phyloP scores from a whole-genome alignment of 2,113 vertebrate species.

The Tinamus guttatus region DNA sequence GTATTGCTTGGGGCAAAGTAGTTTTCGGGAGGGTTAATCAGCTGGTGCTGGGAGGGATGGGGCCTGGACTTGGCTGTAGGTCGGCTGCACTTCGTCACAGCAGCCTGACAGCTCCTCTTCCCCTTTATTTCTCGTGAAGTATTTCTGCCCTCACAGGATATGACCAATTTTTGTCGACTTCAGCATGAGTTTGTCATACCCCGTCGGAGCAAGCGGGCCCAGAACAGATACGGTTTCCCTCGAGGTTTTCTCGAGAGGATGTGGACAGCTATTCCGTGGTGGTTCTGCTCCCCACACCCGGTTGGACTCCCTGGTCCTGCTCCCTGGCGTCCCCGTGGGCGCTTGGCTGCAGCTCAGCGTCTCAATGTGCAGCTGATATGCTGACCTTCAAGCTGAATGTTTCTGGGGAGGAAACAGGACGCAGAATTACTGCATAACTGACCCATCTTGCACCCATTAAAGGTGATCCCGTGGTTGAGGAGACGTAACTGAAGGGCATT shows the following conservation, averaged over 20 bases:
- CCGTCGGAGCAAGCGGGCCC: background rate
- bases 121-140: background rate
- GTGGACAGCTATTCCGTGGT: too few relatives aligned
- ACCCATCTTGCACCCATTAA: background rate
- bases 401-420: background rate
- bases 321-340: fast-evolving
- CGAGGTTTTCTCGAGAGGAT: background rate
- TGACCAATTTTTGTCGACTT: background rate
- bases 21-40: background rate
- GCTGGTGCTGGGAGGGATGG: background rate
- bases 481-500: background rate
- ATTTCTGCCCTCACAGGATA: background rate
- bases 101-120: background rate
- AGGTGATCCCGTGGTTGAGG: background rate
- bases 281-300: fast-evolving
- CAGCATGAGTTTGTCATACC: background rate
- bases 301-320: too few relatives aligned
- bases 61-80: background rate
- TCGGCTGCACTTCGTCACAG: background rate
- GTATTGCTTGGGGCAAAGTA: background rate
- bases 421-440: background rate
- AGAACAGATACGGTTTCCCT: background rate
- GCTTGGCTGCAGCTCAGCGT: background rate
- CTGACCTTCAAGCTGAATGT: background rate
- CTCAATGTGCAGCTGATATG: background rate